phyloP scores from a whole-genome alignment of 2,113 vertebrate genomes.

The Melospiza melodia region DNA sequence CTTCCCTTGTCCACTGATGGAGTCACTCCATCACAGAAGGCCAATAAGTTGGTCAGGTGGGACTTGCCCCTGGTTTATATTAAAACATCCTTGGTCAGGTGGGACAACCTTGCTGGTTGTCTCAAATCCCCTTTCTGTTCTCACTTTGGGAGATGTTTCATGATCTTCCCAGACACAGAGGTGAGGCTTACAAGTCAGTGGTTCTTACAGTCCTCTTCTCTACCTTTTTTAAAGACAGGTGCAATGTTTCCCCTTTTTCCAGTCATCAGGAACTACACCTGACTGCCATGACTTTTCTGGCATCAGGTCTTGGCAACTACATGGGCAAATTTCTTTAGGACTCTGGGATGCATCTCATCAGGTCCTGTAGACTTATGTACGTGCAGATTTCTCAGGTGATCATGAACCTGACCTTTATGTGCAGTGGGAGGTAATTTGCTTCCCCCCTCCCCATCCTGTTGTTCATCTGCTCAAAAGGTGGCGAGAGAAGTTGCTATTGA shows the following conservation, averaged over 20 bases:
- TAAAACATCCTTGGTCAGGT: no score
- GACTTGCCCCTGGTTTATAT: no score
- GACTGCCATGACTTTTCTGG: neutral
- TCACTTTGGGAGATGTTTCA: neutral
- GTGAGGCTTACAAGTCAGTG: neutral
- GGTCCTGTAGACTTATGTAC: neutral
- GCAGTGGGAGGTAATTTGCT: neutral
- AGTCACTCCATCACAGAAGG: neutral
- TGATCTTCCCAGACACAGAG: neutral
- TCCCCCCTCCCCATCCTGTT: no score
- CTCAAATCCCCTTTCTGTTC: neutral
- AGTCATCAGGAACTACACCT: neutral
- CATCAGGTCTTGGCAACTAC: neutral
- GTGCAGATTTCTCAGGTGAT: neutral
- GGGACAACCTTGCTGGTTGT: neutral
- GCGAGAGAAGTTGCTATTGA: neutral
- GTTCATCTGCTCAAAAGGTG: no score
- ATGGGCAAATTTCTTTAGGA: neutral
- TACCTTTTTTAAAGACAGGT: neutral
- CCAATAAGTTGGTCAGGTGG: rapidly evolving
- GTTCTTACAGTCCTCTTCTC: neutral
- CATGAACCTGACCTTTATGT: neutral
- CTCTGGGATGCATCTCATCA: neutral
- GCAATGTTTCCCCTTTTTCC: neutral
- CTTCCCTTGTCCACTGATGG: neutral